phyloP scores from a whole-genome alignment of 2,797 vertebrate genomes.

The Chlorospingus flavigularis region DNA sequence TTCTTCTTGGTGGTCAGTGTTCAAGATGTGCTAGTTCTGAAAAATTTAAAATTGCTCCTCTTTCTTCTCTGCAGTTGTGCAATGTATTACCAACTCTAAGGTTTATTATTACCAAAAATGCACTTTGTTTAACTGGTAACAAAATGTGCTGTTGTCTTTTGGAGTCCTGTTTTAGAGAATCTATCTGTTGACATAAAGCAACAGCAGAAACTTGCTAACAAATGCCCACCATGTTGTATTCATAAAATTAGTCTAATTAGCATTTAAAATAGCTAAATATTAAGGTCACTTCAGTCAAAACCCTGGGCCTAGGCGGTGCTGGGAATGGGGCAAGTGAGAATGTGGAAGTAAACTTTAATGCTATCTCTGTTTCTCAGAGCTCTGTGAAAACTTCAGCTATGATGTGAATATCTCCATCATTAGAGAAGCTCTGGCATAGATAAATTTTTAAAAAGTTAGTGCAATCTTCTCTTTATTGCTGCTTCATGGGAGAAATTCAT shows the following conservation, averaged over 20 bases:
- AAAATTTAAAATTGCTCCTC: not conserved
- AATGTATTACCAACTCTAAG: not conserved
- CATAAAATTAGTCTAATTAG: constrained; percentile 22
- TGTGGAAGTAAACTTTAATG: not conserved
- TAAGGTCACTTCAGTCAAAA: not conserved
- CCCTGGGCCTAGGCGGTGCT: not conserved
- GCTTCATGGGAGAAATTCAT: not conserved
- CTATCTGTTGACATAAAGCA: not conserved
- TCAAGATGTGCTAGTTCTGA: not conserved
- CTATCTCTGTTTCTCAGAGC: not conserved
- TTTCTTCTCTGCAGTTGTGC: not conserved
- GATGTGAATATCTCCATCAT: not conserved
- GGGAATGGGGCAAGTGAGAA: not conserved
- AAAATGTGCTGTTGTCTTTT: not conserved
- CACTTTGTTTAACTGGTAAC: not conserved
- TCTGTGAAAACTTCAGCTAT: not conserved
- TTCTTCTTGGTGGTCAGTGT: not conserved
- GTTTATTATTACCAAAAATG: not conserved
- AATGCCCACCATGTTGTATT: not conserved
- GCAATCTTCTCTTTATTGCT: not conserved
- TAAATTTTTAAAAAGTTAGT: not conserved
- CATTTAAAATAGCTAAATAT: not conserved
- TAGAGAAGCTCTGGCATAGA: not conserved
- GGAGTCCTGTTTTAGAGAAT: not conserved
- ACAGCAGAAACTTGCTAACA: not conserved